A percentile compares a stretch with the other conserved stretches of the same genome.
Evolutionary conservation across 2,113 vertebrate species (phyloP).

Genomic region (Hippopotamus amphibius): DNA sequence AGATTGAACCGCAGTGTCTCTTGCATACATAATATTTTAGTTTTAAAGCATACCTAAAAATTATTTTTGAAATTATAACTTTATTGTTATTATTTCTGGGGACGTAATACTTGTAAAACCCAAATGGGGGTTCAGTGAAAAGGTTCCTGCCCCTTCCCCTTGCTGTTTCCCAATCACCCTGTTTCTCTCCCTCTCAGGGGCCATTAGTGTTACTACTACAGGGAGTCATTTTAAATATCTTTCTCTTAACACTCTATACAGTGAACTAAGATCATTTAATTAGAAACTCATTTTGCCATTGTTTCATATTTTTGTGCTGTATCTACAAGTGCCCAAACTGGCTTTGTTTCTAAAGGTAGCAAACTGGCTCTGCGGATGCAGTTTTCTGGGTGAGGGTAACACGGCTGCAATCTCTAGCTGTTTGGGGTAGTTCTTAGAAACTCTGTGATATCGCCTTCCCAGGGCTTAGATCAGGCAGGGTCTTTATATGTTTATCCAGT

Average conservation of each 20-base stretch:
- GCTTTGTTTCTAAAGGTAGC: conserved; percentile 13
- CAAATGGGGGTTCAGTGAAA: neutral
- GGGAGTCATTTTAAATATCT: neutral
- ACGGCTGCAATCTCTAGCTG: neutral
- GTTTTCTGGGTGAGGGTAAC: neutral
- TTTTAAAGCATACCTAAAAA: neutral
- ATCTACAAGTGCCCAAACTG: neutral
- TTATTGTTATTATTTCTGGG: conserved; percentile 33
- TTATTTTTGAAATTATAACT: conserved; percentile 27
- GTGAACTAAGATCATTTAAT: neutral
- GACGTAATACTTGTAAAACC: neutral
- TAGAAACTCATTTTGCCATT: neutral
- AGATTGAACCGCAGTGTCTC: neutral
- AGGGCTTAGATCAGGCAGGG: neutral
- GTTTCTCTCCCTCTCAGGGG: neutral
- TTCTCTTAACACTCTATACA: neutral
- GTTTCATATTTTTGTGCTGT: neutral
- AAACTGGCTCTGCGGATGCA: neutral
- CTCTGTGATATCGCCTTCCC: neutral
- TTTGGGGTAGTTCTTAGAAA: neutral
- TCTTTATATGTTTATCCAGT: neutral
- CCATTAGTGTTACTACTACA: neutral
- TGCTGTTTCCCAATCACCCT: neutral
- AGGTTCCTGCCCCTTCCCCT: neutral
- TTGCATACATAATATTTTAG: neutral